A percentile compares a stretch with the other conserved stretches of the same genome.
These are phyloP conservation scores for Ornithoptera alexandrae DNA, from an alignment of 2,888 invertebrate genomes.

Conservation along the genomic window DNA sequence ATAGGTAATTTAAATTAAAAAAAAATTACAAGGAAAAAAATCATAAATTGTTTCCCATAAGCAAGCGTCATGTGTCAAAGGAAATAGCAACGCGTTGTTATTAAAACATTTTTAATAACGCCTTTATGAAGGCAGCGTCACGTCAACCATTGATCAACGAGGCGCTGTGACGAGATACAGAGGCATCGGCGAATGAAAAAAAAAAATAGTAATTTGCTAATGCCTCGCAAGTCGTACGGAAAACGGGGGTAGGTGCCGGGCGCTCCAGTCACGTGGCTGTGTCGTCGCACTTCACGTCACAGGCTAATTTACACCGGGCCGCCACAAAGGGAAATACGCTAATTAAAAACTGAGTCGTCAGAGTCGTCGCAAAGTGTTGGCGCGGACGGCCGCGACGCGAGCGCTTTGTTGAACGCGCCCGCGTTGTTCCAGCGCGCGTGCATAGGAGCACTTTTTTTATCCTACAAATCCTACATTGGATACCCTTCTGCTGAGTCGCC, in stretches of 20 bases:
- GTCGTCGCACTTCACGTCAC: slow-evolving; percentile 58
- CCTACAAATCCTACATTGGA: too few species aligned
- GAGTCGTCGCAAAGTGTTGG: slow-evolving; percentile 73
- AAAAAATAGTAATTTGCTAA: slow-evolving; percentile 54
- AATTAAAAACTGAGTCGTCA: slow-evolving; percentile 76
- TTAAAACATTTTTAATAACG: slow-evolving; percentile 8
- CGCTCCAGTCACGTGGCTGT: slow-evolving; percentile 36
- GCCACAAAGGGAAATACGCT: slow-evolving; percentile 76
- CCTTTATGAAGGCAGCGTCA: slow-evolving; percentile 11
- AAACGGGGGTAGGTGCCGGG: slow-evolving; percentile 39
- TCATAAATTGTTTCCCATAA: background rate
- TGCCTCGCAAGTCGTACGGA: slow-evolving; percentile 41
- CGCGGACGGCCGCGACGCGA: slow-evolving; percentile 41
- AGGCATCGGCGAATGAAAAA: slow-evolving; percentile 17
- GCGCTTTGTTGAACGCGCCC: slow-evolving; percentile 34
- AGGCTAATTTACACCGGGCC: slow-evolving; percentile 70
- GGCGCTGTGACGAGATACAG: slow-evolving; percentile 4
- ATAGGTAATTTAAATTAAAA: too few species aligned
- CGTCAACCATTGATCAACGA: slow-evolving; percentile 26
- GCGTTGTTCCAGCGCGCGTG: slow-evolving; percentile 33
- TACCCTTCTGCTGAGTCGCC: too few species aligned
- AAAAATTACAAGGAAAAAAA: too few species aligned
- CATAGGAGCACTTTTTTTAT: background rate
- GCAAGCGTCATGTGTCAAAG: slow-evolving; percentile 16
- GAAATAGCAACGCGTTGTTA: background rate